Evolutionary conservation across 2,888 invertebrate genomes (phyloP), one percentile per base, ranked within the genome.

Genomic region (Ypsolopha sequella): DNA sequence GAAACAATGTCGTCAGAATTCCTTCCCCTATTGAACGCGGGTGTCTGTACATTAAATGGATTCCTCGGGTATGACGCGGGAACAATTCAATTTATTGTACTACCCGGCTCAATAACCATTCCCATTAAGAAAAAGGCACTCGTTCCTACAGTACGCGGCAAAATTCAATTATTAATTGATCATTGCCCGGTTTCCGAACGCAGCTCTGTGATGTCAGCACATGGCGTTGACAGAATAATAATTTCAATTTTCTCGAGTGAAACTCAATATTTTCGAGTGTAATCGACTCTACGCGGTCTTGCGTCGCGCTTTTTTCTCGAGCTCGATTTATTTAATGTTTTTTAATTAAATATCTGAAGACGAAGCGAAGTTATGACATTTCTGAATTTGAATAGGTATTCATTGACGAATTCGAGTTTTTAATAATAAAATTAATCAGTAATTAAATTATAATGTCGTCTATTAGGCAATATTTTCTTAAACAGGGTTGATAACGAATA

Each of bases 71-170:
- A 64, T 64, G 62, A 65, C 62, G 64, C 57, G 58, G 57, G 57
- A 60, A 65, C 63, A 71, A 75, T 73, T 67, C 65, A 70, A 73
- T 74, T 76, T 75, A 62, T 65, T 59, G 60, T 58, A 56, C 58
- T 54, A 54, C 60, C 60, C 61, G 61, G 56, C 66, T 64, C 64
- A 54, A 61, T 64, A 63, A 58, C 59, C 60, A 53, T 56, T 52
- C 56, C 70, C 65, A 75, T 75, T 74, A 76, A 66, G 73, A 75
- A 77, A 75, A 76, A 75, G 77, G 70, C 71, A 62, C 65, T 68
- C 69, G 73, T 47, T 51, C 48, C 46, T 11, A 8, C 24, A 24
- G 24, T 24, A 24, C 24, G 24, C 45, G 33, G 48, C 35, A 57
- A 59, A 59, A 65, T 67, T 61, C 66, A 64, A 68, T 70, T 69